A percentile compares a stretch with the other conserved stretches of the same genome.
phyloP scores from a whole-genome alignment of 2,888 invertebrate species.

The Sarcophaga rosellei region DNA sequence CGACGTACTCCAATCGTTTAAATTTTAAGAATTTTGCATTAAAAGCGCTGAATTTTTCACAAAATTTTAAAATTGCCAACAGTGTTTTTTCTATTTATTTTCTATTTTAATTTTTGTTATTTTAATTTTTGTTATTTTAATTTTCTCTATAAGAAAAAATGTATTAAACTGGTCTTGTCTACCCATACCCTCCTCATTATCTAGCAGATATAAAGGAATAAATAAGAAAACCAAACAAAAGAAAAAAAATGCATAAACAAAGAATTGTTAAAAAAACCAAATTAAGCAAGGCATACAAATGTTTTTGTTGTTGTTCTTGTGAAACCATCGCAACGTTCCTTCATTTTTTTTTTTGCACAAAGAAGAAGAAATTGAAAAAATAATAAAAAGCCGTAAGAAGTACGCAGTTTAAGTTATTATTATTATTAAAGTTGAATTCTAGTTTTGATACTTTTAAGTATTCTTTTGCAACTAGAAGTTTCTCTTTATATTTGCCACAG shows the following conservation, averaged over 20 bases:
- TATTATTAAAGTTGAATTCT: neutral
- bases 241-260: constrained; percentile 22
- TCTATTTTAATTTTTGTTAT: no score
- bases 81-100: no score
- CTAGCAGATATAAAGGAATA: neutral
- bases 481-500: neutral
- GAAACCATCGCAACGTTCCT: neutral
- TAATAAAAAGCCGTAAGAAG: neutral
- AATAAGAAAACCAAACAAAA: neutral
- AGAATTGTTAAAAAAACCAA: constrained; percentile 20
- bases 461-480: constrained; percentile 26
- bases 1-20: no score
- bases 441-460: constrained; percentile 14
- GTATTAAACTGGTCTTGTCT: no score
- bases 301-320: neutral
- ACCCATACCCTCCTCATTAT: no score
- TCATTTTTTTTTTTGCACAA: neutral
- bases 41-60: no score
- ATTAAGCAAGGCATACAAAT: neutral
- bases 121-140: no score
- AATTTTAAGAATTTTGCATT: no score
- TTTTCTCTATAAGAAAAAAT: no score
- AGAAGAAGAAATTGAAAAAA: neutral
- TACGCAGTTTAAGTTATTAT: constrained; percentile 1
- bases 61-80: no score